A percentile compares a stretch with the other conserved stretches of the same genome.
Conservation (phyloP, 92 coral and sea anemone species). For the Actinostola sp. region DNA sequence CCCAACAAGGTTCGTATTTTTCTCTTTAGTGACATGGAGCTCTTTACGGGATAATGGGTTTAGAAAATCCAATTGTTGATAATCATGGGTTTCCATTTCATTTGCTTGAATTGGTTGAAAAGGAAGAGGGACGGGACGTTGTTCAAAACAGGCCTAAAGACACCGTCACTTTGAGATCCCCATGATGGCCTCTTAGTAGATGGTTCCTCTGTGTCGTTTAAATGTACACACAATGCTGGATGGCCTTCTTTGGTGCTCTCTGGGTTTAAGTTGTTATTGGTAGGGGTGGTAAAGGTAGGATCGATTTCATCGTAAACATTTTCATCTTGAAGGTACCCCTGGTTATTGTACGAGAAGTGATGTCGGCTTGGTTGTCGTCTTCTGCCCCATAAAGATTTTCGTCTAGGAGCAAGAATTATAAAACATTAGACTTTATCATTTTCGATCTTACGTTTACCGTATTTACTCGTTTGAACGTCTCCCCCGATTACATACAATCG, state of each 20-base stretch:
- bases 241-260: neutral
- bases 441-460: too few species aligned
- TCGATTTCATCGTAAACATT: conserved; percentile 2
- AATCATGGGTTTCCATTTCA: conserved; percentile 2
- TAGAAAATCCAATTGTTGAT: conserved; percentile 1
- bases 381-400: neutral
- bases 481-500: too few species aligned
- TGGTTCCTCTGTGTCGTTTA: neutral
- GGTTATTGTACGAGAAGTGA: conserved; percentile 23
- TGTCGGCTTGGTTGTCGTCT: neutral
- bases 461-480: too few species aligned
- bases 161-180: too few species aligned
- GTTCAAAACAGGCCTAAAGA: neutral
- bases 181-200: neutral
- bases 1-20: neutral
- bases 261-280: neutral
- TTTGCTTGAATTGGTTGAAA: neutral
- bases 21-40: too few species aligned
- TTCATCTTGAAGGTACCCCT: conserved; percentile 17
- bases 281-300: conserved; percentile 5
- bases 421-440: neutral
- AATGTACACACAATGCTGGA: neutral
- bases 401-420: conserved; percentile 2
- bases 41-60: neutral
- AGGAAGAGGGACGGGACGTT: neutral